Conservation (phyloP, 2,113 vertebrate species). For the Rhea pennata region DNA sequence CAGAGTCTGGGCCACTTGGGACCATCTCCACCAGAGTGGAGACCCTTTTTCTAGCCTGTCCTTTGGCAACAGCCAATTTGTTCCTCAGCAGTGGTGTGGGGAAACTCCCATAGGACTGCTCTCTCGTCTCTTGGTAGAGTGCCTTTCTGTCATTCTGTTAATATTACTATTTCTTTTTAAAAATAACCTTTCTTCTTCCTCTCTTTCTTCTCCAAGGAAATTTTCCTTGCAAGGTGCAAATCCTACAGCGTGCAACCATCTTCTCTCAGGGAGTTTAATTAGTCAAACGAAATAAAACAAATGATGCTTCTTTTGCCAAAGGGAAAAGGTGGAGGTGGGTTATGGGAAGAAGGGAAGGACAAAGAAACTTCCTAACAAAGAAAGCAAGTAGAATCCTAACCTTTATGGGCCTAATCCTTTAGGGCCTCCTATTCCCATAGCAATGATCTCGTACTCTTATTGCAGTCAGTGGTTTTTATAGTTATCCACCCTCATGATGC, state of each 20-base stretch:
- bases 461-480: not conserved
- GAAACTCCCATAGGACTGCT: not conserved
- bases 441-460: rapidly evolving
- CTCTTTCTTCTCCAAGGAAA: not conserved
- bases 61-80: not conserved
- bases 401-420: not conserved
- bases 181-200: not conserved
- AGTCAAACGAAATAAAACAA: slow-evolving; percentile 34
- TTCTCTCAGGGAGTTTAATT: slow-evolving; percentile 49
- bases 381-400: not conserved
- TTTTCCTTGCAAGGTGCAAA: not conserved
- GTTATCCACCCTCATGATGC: not conserved
- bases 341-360: not conserved
- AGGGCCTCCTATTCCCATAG: not conserved
- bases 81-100: not conserved
- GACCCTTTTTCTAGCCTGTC: not conserved
- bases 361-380: not conserved
- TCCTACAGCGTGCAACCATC: not conserved
- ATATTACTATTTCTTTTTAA: not conserved
- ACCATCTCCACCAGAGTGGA: not conserved
- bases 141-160: not conserved
- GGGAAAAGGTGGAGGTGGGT: not conserved
- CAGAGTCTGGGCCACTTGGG: not conserved
- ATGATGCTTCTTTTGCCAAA: not conserved
- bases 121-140: not conserved